These are phyloP conservation scores for Euwallacea similis DNA, from an alignment of 1,140 invertebrate species.

Conservation along the genomic window DNA sequence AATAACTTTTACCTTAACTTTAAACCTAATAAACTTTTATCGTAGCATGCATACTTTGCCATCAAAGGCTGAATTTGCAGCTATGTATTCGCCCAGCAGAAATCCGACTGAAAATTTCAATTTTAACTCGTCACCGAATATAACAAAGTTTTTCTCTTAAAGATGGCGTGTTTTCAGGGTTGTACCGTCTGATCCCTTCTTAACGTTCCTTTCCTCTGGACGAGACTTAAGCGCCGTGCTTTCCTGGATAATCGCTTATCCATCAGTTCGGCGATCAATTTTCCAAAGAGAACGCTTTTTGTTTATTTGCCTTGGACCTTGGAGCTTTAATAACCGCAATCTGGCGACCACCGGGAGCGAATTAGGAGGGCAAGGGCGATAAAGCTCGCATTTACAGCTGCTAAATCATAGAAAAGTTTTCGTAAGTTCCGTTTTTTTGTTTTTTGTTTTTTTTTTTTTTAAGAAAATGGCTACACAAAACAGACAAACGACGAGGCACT, in stretches of 20 bases:
- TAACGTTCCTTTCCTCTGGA: background rate
- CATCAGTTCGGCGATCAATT: constrained; percentile 11
- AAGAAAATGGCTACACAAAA: background rate
- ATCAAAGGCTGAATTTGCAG: too few species aligned
- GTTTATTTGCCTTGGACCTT: constrained; percentile 2
- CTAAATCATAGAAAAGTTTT: too few species aligned
- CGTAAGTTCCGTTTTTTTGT: too few species aligned
- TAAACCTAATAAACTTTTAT: too few species aligned
- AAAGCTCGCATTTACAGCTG: too few species aligned
- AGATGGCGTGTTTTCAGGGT: too few species aligned
- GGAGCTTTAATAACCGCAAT: constrained; percentile 8
- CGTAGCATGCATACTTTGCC: too few species aligned
- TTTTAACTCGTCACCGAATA: background rate
- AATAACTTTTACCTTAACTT: too few species aligned
- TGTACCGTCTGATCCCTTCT: too few species aligned
- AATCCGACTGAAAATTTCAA: background rate
- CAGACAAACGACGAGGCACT: background rate
- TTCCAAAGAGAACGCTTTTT: background rate
- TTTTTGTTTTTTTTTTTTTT: too few species aligned
- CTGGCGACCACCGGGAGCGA: background rate
- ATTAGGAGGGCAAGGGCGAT: too few species aligned
- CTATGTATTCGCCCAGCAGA: background rate
- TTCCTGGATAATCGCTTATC: constrained; percentile 14
- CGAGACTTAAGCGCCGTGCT: background rate
- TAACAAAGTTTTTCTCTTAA: too few species aligned